Percentiles rank a stretch among this genome's conserved stretches.
Evolutionary conservation across 2,888 invertebrate genomes (phyloP).

Genomic region (Lithophane leautieri): DNA sequence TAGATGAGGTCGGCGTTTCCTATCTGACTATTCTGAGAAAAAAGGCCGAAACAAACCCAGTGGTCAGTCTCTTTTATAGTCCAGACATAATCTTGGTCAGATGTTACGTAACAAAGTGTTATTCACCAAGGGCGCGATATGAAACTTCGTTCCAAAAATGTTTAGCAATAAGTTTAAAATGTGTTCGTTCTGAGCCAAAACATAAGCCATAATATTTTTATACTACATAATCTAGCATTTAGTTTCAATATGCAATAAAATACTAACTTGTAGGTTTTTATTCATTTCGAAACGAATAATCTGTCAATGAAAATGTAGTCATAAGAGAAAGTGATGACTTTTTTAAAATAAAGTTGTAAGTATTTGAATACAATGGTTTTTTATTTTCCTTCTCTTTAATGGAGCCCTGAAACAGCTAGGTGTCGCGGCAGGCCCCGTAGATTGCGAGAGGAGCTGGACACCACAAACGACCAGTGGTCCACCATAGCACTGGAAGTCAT

Average conservation of each 20-base stretch:
- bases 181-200: slow-evolving; percentile 63
- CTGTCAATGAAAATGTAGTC: slow-evolving; percentile 30
- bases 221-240: slow-evolving; percentile 48
- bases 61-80: too few species aligned
- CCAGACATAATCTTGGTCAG: too few species aligned
- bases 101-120: too few species aligned
- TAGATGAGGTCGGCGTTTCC: too few species aligned
- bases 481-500: too few species aligned
- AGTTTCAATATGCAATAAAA: slow-evolving; percentile 59
- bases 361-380: slow-evolving; percentile 48
- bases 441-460: too few species aligned
- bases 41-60: too few species aligned
- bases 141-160: not conserved
- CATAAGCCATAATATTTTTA: slow-evolving; percentile 63
- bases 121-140: too few species aligned
- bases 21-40: too few species aligned
- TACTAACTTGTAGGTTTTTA: slow-evolving; percentile 22
- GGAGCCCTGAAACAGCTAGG: too few species aligned
- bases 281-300: slow-evolving; percentile 35
- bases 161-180: slow-evolving; percentile 50
- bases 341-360: slow-evolving; percentile 67
- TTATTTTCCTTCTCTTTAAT: not conserved
- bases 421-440: too few species aligned
- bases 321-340: slow-evolving; percentile 60
- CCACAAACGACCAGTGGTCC: too few species aligned